phyloP scores from a whole-genome alignment of 37 sponge, comb jelly and placozoan species.

The Spongia lamella region DNA sequence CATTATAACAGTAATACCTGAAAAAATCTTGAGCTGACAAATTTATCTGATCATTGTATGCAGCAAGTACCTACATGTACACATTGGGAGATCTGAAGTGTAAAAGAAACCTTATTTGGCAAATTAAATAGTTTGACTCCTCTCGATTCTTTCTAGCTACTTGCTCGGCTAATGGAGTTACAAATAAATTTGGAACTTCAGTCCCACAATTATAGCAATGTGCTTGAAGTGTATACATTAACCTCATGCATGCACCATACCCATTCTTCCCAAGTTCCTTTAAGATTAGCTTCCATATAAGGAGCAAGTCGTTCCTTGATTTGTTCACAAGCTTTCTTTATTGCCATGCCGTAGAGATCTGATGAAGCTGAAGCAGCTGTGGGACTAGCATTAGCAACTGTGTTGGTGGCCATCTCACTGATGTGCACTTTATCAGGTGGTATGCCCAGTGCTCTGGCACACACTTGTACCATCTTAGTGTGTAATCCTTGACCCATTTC shows the following conservation, averaged over 20 bases:
- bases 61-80: constrained; percentile 41
- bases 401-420: constrained; percentile 70
- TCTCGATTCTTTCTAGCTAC: too few species aligned
- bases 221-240: too few species aligned
- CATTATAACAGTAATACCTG: background rate
- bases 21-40: constrained; percentile 85
- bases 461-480: constrained; percentile 87
- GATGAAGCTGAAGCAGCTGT: constrained; percentile 86
- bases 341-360: constrained; percentile 87
- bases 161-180: too few species aligned
- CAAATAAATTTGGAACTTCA: too few species aligned
- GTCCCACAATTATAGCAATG: too few species aligned
- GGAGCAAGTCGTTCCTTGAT: constrained; percentile 65
- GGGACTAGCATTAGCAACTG: constrained; percentile 69
- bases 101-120: too few species aligned
- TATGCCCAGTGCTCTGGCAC: constrained; percentile 65
- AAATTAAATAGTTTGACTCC: too few species aligned
- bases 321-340: constrained; percentile 80
- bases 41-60: constrained; percentile 69
- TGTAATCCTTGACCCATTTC: constrained; percentile 95
- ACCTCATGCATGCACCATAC: too few species aligned
- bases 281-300: constrained; percentile 48
- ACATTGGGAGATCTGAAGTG: too few species aligned
- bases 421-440: constrained; percentile 60
- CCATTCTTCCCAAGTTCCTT: constrained; percentile 77